Base-by-base conservation (phyloP, 2,888 invertebrate genomes). In the Leptothorax acervorum region DNA sequence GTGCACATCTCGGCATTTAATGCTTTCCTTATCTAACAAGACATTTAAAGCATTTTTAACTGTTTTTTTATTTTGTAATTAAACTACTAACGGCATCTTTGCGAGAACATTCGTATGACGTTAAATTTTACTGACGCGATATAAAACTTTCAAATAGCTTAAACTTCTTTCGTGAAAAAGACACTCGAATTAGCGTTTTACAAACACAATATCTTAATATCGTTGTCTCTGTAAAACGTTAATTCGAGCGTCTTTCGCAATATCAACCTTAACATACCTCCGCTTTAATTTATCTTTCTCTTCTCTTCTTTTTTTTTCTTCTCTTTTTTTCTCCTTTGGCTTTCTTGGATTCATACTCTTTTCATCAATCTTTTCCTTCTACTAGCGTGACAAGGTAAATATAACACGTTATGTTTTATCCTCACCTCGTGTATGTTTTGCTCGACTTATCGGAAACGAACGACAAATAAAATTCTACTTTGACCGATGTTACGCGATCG, bases 381-480 rank as follows among this genome's bases (percentile, higher is more conserved):
- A n/a, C 35, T 18, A 71, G 63, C 45, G 28, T 23, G 55, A 82
- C 63, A 65, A 63, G 48, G 28, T 62, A 71, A 53, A 81, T 62
- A 55, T 48, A 53, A 51, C 62, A 53, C 28, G 48, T 71, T 60
- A 55, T 68, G 45, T 60, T 51, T 60, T 51, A 51, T 51, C 62
- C 12, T 51, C 51, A n/a, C 2, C 62, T 60, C 35, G 70, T 83
- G 70, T 83, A 82, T 60, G 83, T 85, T 87, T 85, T 78, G 84
- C 86, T 78, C 86, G 89, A 87, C 86, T 90, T 88, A 87, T 91
- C 92, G 90, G 90, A 92, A 92, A 91, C 89, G 89, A 91, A 90
- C 89, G 90, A 90, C 91, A 90, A 92, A 93, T 94, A 92, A 93
- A 92, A 94, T 93, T 92, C 91, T 88, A 91, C 92, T 94, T 94